A percentile compares a stretch with the other conserved stretches of the same genome.
Evolutionary conservation across 53 echinoderm and acorn worm genomes (phyloP).

Genomic region (Apostichopus leukothele): DNA sequence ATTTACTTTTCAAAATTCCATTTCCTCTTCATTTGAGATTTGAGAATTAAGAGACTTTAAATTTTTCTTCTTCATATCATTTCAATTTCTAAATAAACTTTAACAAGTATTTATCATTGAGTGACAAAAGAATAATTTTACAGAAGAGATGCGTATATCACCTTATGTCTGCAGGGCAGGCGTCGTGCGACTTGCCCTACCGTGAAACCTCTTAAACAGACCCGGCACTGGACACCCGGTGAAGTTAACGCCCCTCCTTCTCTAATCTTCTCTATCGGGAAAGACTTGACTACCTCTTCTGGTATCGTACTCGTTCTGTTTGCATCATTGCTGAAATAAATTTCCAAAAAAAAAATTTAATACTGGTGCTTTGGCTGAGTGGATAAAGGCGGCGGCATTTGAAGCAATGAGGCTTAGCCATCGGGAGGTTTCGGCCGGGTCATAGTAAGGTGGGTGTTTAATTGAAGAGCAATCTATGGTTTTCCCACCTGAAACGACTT

Average conservation of each 20-base stretch:
- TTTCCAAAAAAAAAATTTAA: neutral
- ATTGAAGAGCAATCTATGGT: no score
- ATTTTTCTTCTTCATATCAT: no score
- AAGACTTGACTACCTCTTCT: conserved; percentile 79
- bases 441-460: no score
- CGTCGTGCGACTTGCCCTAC: conserved; percentile 68
- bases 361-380: no score
- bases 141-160: neutral
- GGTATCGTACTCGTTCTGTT: conserved; percentile 75
- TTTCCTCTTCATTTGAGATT: no score
- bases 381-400: no score
- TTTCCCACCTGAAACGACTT: no score
- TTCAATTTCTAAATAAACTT: no score
- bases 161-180: conserved; percentile 90
- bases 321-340: conserved; percentile 56
- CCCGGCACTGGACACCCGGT: conserved; percentile 77
- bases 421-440: no score
- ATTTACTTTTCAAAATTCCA: no score
- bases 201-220: conserved; percentile 73
- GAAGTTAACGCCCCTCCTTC: conserved; percentile 71
- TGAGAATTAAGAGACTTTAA: neutral
- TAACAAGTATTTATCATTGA: neutral
- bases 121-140: neutral
- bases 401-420: no score
- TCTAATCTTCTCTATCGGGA: conserved; percentile 75